phyloP scores from a whole-genome alignment of 2,797 vertebrate species.

The Argentina silus region DNA sequence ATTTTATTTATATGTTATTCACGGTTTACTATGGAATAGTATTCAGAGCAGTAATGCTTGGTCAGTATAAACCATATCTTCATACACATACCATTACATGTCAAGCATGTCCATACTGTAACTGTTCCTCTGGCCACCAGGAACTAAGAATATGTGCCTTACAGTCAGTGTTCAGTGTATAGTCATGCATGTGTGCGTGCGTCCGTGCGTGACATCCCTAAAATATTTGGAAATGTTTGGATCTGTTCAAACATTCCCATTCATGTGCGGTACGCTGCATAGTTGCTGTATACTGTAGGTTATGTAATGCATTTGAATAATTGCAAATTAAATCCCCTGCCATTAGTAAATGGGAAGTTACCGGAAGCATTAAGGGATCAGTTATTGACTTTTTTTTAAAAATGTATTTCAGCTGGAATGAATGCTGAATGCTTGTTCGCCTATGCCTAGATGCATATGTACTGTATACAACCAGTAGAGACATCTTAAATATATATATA shows the following conservation, averaged over 20 bases:
- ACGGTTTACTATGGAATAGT: not conserved
- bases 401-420: not conserved
- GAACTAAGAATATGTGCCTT: conserved; percentile 17
- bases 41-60: no score
- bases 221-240: no score
- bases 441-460: not conserved
- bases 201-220: not conserved
- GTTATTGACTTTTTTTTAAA: not conserved
- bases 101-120: no score
- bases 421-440: not conserved
- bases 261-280: not conserved
- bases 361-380: not conserved
- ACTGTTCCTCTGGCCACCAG: conserved; percentile 11
- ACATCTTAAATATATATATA: conserved; percentile 4
- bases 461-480: conserved; percentile 4
- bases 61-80: no score
- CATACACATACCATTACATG: no score
- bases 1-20: not conserved
- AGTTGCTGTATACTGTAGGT: not conserved
- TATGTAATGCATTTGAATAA: not conserved
- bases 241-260: conserved; percentile 11
- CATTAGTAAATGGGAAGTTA: not conserved
- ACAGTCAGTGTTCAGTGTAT: not conserved
- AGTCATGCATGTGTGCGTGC: not conserved
- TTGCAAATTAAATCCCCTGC: conserved; percentile 7